A percentile compares a stretch with the other conserved stretches of the same genome.
Conservation (phyloP, 1,140 invertebrate species). For the Venustaconcha ellipsiformis region DNA sequence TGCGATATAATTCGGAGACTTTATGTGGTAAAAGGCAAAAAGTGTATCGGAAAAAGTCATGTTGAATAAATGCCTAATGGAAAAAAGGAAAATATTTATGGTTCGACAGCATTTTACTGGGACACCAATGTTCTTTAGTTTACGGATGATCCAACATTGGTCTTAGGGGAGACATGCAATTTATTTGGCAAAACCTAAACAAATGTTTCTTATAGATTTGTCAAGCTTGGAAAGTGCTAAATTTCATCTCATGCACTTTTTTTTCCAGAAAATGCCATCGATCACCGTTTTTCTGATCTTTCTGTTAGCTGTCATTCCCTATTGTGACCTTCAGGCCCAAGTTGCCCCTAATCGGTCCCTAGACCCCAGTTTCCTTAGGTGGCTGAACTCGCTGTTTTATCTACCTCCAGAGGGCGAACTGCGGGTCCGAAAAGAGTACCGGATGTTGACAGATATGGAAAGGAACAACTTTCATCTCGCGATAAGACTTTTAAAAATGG, state of each 20-base stretch:
- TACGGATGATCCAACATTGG: too few species aligned
- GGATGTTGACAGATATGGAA: constrained; percentile 64
- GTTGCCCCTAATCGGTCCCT: constrained; percentile 25
- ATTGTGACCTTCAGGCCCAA: constrained; percentile 23
- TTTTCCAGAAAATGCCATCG: constrained; percentile 42
- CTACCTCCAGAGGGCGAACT: constrained; percentile 42
- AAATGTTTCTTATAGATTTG: too few species aligned
- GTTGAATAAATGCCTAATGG: too few species aligned
- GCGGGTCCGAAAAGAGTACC: constrained; percentile 64
- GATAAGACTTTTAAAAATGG: constrained; percentile 63
- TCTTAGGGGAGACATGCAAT: too few species aligned
- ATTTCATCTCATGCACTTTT: not conserved
- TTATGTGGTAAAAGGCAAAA: too few species aligned
- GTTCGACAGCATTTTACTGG: too few species aligned
- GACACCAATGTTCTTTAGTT: too few species aligned
- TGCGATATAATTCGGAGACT: too few species aligned
- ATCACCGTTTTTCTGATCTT: constrained; percentile 17
- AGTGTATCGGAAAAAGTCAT: too few species aligned
- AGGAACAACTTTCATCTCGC: constrained; percentile 63
- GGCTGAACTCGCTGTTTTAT: constrained; percentile 48
- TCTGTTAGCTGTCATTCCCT: constrained; percentile 28
- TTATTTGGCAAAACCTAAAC: too few species aligned
- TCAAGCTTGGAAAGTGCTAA: too few species aligned
- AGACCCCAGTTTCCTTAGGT: constrained; percentile 40
- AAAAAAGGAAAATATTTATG: too few species aligned